Conservation (phyloP, 1,140 invertebrate genomes). For the Drosophila prosaltans region DNA sequence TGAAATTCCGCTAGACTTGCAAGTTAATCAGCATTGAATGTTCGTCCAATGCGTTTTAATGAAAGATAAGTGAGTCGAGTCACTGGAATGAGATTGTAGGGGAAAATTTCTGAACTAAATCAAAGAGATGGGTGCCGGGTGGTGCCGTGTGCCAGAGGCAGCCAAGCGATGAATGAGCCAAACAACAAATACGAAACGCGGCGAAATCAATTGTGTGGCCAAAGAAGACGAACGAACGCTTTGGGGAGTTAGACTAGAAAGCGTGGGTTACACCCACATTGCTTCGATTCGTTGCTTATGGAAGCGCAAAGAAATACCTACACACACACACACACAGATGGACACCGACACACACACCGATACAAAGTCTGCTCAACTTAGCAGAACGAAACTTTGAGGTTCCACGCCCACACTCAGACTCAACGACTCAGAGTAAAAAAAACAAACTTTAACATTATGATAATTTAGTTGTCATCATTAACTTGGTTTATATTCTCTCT, state of each 20-base stretch:
- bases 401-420: conserved; percentile 18
- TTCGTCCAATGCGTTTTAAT: conserved; percentile 45
- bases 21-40: conserved; percentile 55
- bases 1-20: conserved; percentile 47
- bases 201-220: conserved; percentile 62
- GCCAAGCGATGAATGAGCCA: conserved; percentile 42
- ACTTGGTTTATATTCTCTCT: conserved; percentile 1
- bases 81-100: not conserved
- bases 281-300: conserved; percentile 69
- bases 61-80: conserved; percentile 53
- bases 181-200: conserved; percentile 71
- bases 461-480: conserved; percentile 23
- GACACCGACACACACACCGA: conserved; percentile 11
- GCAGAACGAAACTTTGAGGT: conserved; percentile 63
- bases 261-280: conserved; percentile 22
- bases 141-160: conserved; percentile 23
- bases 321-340: conserved; percentile 45
- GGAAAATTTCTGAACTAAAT: conserved; percentile 32
- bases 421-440: conserved; percentile 3
- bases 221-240: conserved; percentile 31
- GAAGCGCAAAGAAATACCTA: conserved; percentile 75
- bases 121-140: conserved; percentile 5
- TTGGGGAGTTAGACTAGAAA: conserved; percentile 16
- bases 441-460: conserved; percentile 49
- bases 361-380: conserved; percentile 51